Evolutionary conservation across 2,888 invertebrate genomes (phyloP).

Genomic region (Hydraecia micacea): DNA sequence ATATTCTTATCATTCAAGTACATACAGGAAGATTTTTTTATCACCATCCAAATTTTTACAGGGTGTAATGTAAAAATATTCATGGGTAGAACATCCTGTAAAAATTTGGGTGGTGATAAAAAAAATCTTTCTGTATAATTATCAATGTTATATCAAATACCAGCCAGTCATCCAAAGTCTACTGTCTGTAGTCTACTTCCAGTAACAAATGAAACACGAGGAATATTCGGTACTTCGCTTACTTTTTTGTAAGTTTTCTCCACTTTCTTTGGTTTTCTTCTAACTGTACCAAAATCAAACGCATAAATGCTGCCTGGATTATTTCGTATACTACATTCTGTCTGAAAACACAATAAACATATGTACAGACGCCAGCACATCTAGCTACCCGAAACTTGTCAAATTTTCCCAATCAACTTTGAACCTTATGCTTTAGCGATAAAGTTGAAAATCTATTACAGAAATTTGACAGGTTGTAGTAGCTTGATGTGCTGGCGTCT

Average conservation of each 20-base stretch:
- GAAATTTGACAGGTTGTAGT: too few species aligned
- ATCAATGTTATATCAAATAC: not conserved
- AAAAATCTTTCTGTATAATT: too few species aligned
- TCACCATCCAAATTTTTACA: too few species aligned
- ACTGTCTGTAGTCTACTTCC: slow-evolving; percentile 90
- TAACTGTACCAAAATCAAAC: slow-evolving; percentile 89
- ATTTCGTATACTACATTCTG: slow-evolving; percentile 88
- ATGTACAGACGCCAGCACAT: too few species aligned
- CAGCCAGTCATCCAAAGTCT: slow-evolving; percentile 83
- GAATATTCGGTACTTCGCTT: slow-evolving; percentile 82
- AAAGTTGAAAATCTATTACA: too few species aligned
- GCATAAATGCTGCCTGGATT: slow-evolving; percentile 90
- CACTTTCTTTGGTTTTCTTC: slow-evolving; percentile 80
- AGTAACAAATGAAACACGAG: slow-evolving; percentile 90
- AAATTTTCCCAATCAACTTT: too few species aligned
- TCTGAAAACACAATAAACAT: slow-evolving; percentile 80
- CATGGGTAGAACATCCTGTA: too few species aligned
- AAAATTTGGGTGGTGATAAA: too few species aligned
- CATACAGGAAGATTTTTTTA: not conserved
- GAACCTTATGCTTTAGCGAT: too few species aligned
- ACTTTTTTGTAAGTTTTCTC: slow-evolving; percentile 79
- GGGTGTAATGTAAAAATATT: too few species aligned
- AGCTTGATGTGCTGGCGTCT: too few species aligned
- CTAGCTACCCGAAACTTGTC: too few species aligned
- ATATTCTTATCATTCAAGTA: slow-evolving; percentile 4